These are phyloP conservation scores for Deilephila elpenor DNA, from an alignment of 2,888 invertebrate species.

Conservation along the genomic window DNA sequence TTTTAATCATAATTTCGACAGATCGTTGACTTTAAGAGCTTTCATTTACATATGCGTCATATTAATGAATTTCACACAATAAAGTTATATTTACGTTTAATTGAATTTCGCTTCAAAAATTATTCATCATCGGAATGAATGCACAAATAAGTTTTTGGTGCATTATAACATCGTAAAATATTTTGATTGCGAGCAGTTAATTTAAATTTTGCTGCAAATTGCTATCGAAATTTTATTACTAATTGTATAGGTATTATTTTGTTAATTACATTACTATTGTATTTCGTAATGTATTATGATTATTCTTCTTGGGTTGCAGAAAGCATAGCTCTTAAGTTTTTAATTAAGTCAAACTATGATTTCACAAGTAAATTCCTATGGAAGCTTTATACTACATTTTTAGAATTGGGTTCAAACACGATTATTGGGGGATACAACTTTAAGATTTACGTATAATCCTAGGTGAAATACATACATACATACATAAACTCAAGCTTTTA, in stretches of 20 bases:
- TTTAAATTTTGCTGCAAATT: conserved; percentile 14
- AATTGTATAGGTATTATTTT: background rate
- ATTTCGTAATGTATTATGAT: background rate
- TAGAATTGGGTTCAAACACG: no score
- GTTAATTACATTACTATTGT: background rate
- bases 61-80: background rate
- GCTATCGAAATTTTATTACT: conserved; percentile 13
- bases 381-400: no score
- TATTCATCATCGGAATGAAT: background rate
- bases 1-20: conserved; percentile 18
- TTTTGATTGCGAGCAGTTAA: conserved; percentile 15
- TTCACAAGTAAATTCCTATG: background rate
- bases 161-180: conserved; percentile 18
- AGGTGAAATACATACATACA: no score
- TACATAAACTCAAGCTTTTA: no score
- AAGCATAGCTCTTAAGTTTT: background rate
- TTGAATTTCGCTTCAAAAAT: background rate
- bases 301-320: background rate
- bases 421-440: no score
- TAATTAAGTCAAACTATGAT: background rate
- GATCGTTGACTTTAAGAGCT: conserved; percentile 17
- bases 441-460: no score
- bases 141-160: conserved; percentile 1
- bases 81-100: conserved; percentile 1
- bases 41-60: conserved; percentile 15